Conservation (phyloP, 2,888 invertebrate genomes). For the Drosophila anomalata region DNA sequence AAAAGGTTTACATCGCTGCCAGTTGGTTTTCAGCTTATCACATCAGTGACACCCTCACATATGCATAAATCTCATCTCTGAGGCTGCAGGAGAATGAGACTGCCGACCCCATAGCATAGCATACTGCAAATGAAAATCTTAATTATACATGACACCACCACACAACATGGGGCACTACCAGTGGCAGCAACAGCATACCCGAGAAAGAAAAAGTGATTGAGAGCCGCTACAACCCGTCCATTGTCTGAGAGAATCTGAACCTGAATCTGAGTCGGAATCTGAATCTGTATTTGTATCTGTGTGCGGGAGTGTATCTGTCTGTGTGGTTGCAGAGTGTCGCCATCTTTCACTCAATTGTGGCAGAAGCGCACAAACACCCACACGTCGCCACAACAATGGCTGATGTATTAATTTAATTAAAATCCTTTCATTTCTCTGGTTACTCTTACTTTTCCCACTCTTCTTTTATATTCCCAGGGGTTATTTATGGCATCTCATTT, state of each 20-base stretch:
- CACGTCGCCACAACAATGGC: conserved; percentile 57
- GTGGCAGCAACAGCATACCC: conserved; percentile 4
- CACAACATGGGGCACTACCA: neutral
- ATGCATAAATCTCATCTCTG: conserved; percentile 67
- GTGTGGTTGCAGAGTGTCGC: conserved; percentile 65
- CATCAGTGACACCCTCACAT: conserved; percentile 42
- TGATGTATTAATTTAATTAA: conserved; percentile 79
- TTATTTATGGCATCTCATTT: conserved; percentile 34
- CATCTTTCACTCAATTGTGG: conserved; percentile 75
- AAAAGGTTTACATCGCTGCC: conserved; percentile 75
- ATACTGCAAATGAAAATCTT: conserved; percentile 74
- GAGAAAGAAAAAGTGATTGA: conserved; percentile 61
- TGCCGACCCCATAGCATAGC: conserved; percentile 40
- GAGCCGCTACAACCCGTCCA: conserved; percentile 57
- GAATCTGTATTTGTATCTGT: neutral
- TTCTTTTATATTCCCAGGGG: conserved; percentile 35
- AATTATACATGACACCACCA: conserved; percentile 73
- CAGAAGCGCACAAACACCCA: conserved; percentile 39
- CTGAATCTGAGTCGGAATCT: conserved; percentile 4
- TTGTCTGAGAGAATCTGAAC: conserved; percentile 51
- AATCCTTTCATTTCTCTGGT: conserved; percentile 68
- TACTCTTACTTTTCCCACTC: conserved; percentile 16
- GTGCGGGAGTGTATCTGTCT: conserved; percentile 14
- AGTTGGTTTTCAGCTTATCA: conserved; percentile 71
- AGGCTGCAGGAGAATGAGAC: conserved; percentile 24